Percentiles rank a stretch among this genome's conserved stretches.
Evolutionary conservation across 2,888 invertebrate genomes (phyloP).

Genomic region (Lasioglossum pauxillum): DNA sequence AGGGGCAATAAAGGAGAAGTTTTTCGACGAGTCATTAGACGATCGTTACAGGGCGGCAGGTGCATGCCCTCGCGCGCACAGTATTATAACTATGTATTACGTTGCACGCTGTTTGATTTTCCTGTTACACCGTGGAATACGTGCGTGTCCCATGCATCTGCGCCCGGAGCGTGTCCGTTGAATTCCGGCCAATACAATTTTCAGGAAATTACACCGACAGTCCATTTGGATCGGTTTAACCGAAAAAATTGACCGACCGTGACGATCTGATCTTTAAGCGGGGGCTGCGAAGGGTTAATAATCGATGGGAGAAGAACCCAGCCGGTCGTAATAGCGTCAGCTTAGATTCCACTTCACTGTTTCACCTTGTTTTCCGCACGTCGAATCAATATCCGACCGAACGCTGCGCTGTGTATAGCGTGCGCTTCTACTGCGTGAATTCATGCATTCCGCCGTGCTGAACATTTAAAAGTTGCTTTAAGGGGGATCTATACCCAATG

Average conservation of each 20-base stretch:
- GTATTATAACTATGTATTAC: slow-evolving; percentile 35
- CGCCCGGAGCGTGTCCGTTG: slow-evolving; percentile 58
- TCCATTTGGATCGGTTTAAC: slow-evolving; percentile 51
- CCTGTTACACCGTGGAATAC: slow-evolving; percentile 66
- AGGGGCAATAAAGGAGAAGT: slow-evolving; percentile 44
- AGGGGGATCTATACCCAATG: too few relatives aligned
- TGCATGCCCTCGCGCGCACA: slow-evolving; percentile 46
- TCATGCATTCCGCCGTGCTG: neutral
- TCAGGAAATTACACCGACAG: slow-evolving; percentile 69
- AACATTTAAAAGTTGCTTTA: neutral
- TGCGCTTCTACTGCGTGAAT: slow-evolving; percentile 2
- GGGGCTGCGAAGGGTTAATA: slow-evolving; percentile 42
- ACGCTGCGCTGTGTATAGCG: neutral
- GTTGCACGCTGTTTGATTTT: slow-evolving; percentile 68
- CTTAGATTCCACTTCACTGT: slow-evolving; percentile 21
- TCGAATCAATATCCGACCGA: slow-evolving; percentile 13
- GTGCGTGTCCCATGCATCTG: slow-evolving; percentile 73
- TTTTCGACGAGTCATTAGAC: slow-evolving; percentile 74
- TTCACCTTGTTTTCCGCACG: slow-evolving; percentile 18
- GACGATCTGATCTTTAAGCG: slow-evolving; percentile 24
- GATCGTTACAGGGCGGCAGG: slow-evolving; percentile 72
- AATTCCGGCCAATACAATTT: slow-evolving; percentile 50
- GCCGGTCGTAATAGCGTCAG: slow-evolving; percentile 15
- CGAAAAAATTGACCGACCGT: slow-evolving; percentile 60
- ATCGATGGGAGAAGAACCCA: slow-evolving; percentile 20